Percentiles rank a stretch among this genome's conserved stretches.
Conservation (phyloP, 2,797 vertebrate genomes). For the Pipistrellus nathusii region DNA sequence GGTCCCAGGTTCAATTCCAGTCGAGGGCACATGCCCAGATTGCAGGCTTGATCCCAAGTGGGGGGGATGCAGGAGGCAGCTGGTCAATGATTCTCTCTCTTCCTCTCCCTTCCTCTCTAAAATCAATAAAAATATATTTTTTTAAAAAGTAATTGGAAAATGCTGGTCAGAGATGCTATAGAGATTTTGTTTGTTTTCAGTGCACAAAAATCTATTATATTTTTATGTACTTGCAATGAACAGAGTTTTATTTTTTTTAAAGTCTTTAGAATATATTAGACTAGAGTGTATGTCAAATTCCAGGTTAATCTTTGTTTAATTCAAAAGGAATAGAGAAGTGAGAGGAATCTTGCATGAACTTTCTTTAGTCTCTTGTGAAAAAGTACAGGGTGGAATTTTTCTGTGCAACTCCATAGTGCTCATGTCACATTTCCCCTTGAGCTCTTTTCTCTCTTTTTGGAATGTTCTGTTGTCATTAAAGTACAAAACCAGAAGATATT, state of each 20-base stretch:
- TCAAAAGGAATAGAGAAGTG: not conserved
- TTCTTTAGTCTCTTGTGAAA: not conserved
- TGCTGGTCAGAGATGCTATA: not conserved
- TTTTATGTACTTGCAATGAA: not conserved
- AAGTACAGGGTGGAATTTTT: not conserved
- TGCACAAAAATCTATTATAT: not conserved
- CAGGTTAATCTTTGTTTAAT: slow-evolving; percentile 22
- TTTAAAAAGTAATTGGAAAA: not conserved
- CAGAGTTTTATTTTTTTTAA: slow-evolving; percentile 26
- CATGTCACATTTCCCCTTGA: not conserved
- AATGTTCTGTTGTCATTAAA: slow-evolving; percentile 21
- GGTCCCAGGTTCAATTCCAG: too few species aligned
- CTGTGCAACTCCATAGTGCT: not conserved
- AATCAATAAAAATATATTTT: too few species aligned
- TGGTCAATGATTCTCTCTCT: too few species aligned
- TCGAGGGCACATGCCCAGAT: too few species aligned
- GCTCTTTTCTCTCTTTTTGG: not conserved
- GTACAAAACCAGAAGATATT: not conserved
- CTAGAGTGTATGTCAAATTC: not conserved
- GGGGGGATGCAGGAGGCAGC: too few species aligned
- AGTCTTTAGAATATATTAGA: not conserved
- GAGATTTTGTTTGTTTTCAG: not conserved
- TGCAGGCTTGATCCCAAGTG: too few species aligned
- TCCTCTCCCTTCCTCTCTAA: too few species aligned
- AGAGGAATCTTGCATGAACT: not conserved